phyloP scores from a whole-genome alignment of 2,888 invertebrate species.

The Callinectes sapidus region DNA sequence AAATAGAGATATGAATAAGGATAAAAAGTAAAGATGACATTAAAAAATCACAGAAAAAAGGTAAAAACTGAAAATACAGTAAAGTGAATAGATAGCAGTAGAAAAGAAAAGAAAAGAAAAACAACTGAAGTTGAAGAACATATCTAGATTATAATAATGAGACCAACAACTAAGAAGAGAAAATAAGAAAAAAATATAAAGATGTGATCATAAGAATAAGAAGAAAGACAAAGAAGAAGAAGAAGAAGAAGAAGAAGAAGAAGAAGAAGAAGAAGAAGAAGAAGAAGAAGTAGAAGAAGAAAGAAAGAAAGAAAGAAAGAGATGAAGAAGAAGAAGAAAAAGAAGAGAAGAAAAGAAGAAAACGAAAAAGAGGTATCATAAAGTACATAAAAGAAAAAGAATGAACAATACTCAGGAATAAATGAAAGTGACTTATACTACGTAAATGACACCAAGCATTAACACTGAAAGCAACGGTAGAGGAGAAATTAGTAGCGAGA shows the following conservation, averaged over 20 bases:
- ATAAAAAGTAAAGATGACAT: too few species aligned
- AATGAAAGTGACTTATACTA: neutral
- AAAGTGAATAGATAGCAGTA: too few species aligned
- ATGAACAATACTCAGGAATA: neutral
- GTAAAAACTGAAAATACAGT: too few species aligned
- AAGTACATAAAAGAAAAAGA: neutral
- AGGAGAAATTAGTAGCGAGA: too few species aligned
- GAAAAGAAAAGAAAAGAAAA: too few species aligned
- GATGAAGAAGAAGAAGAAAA: neutral
- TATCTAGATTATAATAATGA: too few species aligned
- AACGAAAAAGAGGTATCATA: neutral
- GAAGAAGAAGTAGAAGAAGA: neutral
- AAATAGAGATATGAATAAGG: too few species aligned
- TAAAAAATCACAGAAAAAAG: too few species aligned
- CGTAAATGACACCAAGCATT: too few species aligned
- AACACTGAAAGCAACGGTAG: too few species aligned
- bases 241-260: neutral
- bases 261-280: neutral
- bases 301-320: neutral
- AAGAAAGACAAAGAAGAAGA: neutral
- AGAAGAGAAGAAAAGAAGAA: neutral
- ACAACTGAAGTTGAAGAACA: too few species aligned
- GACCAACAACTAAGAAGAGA: neutral
- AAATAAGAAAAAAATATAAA: neutral
- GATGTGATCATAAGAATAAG: too few species aligned